These are phyloP conservation scores for Anhinga rufa DNA, from an alignment of 2,113 vertebrate genomes.

Conservation along the genomic window DNA sequence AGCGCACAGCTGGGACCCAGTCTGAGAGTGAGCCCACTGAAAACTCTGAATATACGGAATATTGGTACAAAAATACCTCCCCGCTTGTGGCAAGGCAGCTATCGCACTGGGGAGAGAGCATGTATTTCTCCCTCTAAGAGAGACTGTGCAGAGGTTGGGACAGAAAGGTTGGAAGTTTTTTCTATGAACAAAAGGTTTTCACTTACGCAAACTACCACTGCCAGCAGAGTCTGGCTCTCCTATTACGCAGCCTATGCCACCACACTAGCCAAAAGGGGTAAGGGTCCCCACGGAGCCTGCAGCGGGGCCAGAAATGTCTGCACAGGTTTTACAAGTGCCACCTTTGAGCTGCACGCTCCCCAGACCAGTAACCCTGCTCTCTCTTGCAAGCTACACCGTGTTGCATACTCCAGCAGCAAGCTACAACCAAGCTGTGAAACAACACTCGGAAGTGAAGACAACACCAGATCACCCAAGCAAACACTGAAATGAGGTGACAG, in stretches of 20 bases:
- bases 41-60: not conserved
- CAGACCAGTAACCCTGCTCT: not conserved
- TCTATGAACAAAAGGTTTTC: not conserved
- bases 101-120: not conserved
- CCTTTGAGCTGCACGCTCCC: fast-evolving
- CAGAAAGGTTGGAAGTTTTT: not conserved
- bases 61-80: not conserved
- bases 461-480: not conserved
- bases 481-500: slow-evolving; percentile 16
- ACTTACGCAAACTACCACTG: not conserved
- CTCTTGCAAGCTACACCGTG: not conserved
- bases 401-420: not conserved
- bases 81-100: not conserved
- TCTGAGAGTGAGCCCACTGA: not conserved
- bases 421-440: not conserved
- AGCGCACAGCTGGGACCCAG: not conserved
- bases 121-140: not conserved
- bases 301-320: not conserved
- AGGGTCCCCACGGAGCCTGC: not conserved
- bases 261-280: not conserved
- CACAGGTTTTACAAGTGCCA: not conserved
- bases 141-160: not conserved
- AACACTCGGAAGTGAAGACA: not conserved
- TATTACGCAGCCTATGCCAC: not conserved
- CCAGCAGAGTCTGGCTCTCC: not conserved